Evolutionary conservation across 2,888 invertebrate genomes (phyloP).

Genomic region (Trachelus stipa): DNA sequence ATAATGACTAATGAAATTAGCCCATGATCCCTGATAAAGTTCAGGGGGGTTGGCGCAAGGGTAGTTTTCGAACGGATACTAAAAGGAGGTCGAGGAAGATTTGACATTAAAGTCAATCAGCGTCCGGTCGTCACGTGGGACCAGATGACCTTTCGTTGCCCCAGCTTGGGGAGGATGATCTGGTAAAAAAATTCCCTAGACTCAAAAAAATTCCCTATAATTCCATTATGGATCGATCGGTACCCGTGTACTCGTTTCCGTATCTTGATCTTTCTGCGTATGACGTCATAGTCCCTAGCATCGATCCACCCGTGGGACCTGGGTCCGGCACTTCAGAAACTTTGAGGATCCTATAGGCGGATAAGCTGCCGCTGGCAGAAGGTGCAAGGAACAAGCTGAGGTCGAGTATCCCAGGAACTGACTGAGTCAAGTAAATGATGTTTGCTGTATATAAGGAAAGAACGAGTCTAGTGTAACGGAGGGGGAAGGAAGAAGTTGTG

Average conservation of each 20-base stretch:
- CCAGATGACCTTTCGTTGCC: slow-evolving; percentile 24
- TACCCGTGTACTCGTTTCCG: no score
- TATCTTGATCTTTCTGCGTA: neutral
- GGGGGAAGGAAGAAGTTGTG: slow-evolving; percentile 25
- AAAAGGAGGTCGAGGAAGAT: neutral
- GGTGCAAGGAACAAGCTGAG: no score
- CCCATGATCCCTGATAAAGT: no score
- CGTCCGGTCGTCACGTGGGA: slow-evolving; percentile 22
- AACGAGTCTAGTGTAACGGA: neutral
- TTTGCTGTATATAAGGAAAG: no score
- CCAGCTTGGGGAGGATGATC: slow-evolving; percentile 16
- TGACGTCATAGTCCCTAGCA: neutral
- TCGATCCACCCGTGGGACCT: neutral
- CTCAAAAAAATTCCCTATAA: neutral
- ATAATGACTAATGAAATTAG: no score
- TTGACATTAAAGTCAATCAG: slow-evolving; percentile 28
- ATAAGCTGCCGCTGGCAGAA: no score
- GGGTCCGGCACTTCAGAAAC: neutral
- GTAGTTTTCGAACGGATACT: no score
- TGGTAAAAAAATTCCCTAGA: neutral
- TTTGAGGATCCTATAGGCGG: slow-evolving; percentile 1
- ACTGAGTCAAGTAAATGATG: no score
- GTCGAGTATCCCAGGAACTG: no score
- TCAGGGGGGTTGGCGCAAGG: no score
- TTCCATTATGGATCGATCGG: no score